phyloP scores from a whole-genome alignment of 2,113 vertebrate genomes.

The Tyrannus savana region DNA sequence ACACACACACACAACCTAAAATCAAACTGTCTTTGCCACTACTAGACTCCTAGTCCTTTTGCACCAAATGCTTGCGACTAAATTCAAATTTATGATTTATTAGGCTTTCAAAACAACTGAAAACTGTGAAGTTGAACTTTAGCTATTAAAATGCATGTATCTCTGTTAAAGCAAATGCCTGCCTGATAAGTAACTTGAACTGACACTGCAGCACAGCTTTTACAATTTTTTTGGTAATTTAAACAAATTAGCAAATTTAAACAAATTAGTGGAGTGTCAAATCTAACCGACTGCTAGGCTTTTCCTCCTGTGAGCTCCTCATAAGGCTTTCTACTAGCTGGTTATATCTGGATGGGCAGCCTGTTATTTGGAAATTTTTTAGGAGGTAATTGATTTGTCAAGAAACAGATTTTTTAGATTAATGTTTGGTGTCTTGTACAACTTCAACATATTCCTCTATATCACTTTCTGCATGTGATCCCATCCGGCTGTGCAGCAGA shows the following conservation, averaged over 20 bases:
- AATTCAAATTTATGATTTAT: not conserved
- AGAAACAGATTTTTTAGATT: not conserved
- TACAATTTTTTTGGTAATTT: not conserved
- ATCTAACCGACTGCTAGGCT: not conserved
- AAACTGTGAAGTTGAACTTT: not conserved
- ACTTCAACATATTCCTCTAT: not conserved
- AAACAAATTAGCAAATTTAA: not conserved
- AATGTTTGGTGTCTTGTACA: not conserved
- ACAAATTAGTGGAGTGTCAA: not conserved
- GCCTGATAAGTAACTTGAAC: not conserved
- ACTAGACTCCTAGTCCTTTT: not conserved
- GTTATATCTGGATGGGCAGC: not conserved
- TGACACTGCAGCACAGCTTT: not conserved
- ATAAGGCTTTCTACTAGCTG: not conserved
- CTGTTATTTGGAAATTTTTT: not conserved
- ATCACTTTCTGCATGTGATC: not conserved
- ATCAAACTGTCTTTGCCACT: not conserved
- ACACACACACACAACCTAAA: not conserved
- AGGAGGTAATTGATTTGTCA: not conserved
- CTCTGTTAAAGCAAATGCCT: not conserved
- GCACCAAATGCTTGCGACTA: not conserved
- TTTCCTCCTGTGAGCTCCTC: not conserved
- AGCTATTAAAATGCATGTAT: not conserved
- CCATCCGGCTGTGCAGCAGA: fast-evolving
- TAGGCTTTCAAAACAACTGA: not conserved